These are phyloP conservation scores for Artibeus lituratus DNA, from an alignment of 2,797 vertebrate species.

Conservation along the genomic window DNA sequence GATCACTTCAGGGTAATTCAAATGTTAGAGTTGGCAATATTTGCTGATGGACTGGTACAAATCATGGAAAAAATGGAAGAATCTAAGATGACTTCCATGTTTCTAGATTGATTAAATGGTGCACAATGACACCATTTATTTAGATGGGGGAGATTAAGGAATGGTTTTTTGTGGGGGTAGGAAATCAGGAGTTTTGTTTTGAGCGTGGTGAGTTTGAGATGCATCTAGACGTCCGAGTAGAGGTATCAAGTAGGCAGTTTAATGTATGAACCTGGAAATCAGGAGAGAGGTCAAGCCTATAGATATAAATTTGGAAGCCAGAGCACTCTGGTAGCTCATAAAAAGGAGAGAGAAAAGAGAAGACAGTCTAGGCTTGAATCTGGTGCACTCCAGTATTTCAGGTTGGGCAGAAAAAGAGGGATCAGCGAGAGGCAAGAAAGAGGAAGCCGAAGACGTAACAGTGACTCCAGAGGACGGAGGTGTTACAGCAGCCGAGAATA, in stretches of 20 bases:
- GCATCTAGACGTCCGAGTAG: neutral
- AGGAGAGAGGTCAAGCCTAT: neutral
- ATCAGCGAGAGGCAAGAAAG: neutral
- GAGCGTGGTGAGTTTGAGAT: neutral
- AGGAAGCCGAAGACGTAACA: neutral
- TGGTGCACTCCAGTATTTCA: neutral
- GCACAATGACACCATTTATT: neutral
- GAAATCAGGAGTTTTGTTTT: neutral
- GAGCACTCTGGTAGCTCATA: neutral
- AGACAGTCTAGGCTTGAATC: neutral
- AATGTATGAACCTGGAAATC: neutral
- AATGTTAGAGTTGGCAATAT: neutral
- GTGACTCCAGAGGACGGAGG: neutral
- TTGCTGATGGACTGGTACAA: neutral
- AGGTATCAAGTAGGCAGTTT: neutral
- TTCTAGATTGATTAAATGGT: neutral
- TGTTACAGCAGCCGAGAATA: neutral
- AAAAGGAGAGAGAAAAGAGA: neutral
- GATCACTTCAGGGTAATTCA: neutral
- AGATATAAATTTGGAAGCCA: neutral
- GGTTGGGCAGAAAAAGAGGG: neutral
- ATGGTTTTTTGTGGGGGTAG: too few species aligned
- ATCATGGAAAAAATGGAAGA: neutral
- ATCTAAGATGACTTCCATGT: neutral
- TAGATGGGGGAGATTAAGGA: neutral